Evolutionary conservation across 2,888 invertebrate species (phyloP).

Genomic region (Heliconius erato): DNA sequence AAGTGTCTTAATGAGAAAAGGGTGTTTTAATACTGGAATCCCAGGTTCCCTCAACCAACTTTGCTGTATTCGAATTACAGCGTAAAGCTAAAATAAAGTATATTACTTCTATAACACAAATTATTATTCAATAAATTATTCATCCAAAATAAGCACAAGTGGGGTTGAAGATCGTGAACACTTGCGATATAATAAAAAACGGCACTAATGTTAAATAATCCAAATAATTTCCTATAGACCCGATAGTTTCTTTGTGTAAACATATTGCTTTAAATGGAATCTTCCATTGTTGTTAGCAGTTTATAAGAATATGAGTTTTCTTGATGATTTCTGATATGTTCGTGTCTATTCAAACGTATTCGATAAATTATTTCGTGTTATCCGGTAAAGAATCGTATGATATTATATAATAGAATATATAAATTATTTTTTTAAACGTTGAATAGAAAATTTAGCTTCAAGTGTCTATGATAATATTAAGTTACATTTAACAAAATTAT

Average conservation of each 20-base stretch:
- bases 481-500: background rate
- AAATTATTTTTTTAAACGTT: background rate
- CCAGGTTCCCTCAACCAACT: too few relatives aligned
- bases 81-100: background rate
- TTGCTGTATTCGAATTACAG: too few relatives aligned
- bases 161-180: background rate
- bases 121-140: background rate
- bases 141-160: background rate
- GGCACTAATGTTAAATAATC: conserved; percentile 13
- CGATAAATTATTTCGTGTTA: background rate
- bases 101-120: background rate
- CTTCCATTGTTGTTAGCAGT: conserved; percentile 26
- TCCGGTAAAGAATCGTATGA: background rate
- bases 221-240: background rate
- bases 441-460: background rate
- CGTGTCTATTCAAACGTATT: background rate
- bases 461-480: background rate
- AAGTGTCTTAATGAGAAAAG: too few relatives aligned
- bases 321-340: conserved; percentile 10
- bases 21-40: too few relatives aligned
- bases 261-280: background rate
- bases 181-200: background rate
- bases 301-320: conserved; percentile 12
- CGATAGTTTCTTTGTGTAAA: conserved; percentile 7
- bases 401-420: background rate